Percentiles rank a stretch among this genome's conserved stretches.
Evolutionary conservation across 2,797 vertebrate genomes (phyloP).

Genomic region (Mus spretus): DNA sequence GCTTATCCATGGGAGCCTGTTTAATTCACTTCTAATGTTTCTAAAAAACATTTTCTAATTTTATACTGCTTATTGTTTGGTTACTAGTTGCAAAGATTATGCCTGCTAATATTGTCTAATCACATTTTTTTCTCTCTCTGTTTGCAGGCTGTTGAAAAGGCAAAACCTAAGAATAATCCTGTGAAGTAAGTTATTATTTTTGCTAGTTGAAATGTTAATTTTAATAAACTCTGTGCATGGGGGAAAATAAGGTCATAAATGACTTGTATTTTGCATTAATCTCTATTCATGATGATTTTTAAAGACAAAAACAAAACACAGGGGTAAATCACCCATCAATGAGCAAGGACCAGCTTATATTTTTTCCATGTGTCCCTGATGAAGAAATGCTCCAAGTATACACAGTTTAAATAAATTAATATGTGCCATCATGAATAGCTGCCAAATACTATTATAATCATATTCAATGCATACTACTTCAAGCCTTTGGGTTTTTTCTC

Average conservation of each 20-base stretch:
- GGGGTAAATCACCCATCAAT: conserved; percentile 17
- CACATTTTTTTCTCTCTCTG: conserved; percentile 86
- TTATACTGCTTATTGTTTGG: conserved; percentile 53
- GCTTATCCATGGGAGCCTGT: conserved; percentile 39
- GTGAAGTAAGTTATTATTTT: conserved; percentile 91
- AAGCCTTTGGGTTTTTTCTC: conserved; percentile 84
- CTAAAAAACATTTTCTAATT: conserved; percentile 38
- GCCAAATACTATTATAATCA: conserved; percentile 86
- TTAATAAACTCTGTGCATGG: conserved; percentile 59
- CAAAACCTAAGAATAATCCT: conserved; percentile 92
- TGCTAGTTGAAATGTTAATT: conserved; percentile 78
- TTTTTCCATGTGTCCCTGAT: conserved; percentile 72
- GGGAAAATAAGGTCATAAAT: conserved; percentile 68
- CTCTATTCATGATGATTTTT: conserved; percentile 66
- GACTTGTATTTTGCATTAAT: conserved; percentile 77
- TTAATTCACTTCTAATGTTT: not conserved
- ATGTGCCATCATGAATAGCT: conserved; percentile 84
- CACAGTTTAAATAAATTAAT: conserved; percentile 87
- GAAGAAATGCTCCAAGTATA: conserved; percentile 80
- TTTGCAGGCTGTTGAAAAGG: conserved; percentile 92
- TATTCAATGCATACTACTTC: conserved; percentile 80
- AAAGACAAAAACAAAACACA: not conserved
- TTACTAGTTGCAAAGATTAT: conserved; percentile 70
- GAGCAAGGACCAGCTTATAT: conserved; percentile 71
- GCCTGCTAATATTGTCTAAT: conserved; percentile 83